Evolutionary conservation across 2,113 vertebrate species (phyloP).

Genomic region (Chascanopsetta lugubris): DNA sequence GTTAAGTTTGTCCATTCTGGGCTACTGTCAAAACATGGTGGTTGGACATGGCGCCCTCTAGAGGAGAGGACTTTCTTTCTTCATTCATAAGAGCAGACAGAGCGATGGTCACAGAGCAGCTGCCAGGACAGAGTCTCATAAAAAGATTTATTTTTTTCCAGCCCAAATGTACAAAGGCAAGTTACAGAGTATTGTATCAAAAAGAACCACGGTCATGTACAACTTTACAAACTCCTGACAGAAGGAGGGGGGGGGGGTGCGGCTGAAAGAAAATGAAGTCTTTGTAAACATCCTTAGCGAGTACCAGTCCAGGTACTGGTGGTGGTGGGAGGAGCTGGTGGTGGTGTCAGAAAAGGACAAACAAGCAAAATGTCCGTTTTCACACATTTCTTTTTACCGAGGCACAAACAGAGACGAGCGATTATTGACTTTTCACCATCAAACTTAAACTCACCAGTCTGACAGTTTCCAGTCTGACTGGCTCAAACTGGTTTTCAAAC

Average conservation of each 20-base stretch:
- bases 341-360: conserved; percentile 65
- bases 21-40: no score
- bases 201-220: conserved; percentile 96
- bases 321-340: neutral
- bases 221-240: conserved; percentile 89
- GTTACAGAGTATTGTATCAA: conserved; percentile 95
- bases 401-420: conserved; percentile 80
- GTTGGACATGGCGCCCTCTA: no score
- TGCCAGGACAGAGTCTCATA: conserved; percentile 90
- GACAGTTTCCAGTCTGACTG: conserved; percentile 80
- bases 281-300: conserved; percentile 89
- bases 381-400: conserved; percentile 77
- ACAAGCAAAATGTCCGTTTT: conserved; percentile 71
- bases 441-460: conserved; percentile 79
- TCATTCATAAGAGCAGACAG: neutral
- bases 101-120: conserved; percentile 51
- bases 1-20: no score
- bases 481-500: conserved; percentile 79
- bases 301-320: conserved; percentile 77
- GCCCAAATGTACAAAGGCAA: conserved; percentile 97
- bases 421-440: conserved; percentile 81
- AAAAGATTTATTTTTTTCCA: conserved; percentile 98
- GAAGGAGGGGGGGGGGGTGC: conserved; percentile 69
- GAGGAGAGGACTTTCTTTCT: neutral
- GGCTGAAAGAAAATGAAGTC: conserved; percentile 86